Conservation (phyloP, 2,888 invertebrate species). For the Myopa tessellatipennis region DNA sequence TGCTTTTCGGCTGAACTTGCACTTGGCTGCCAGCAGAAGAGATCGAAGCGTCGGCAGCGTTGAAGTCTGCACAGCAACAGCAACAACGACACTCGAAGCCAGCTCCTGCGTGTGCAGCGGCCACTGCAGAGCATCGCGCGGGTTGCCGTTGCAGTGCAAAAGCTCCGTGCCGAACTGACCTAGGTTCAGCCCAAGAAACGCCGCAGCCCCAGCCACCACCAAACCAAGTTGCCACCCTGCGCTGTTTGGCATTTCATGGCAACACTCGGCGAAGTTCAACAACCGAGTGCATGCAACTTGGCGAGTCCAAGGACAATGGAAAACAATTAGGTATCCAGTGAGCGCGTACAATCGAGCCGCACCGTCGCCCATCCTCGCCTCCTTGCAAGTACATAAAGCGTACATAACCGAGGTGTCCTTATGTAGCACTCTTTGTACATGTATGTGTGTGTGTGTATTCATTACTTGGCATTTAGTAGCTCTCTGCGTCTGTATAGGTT, state of each 20-base stretch:
- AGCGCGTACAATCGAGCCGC: too few relatives aligned
- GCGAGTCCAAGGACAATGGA: constrained; percentile 57
- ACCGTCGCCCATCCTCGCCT: background rate
- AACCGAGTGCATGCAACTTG: constrained; percentile 54
- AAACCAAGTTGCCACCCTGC: background rate
- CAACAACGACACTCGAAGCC: background rate
- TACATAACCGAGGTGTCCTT: background rate
- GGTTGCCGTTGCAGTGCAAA: background rate
- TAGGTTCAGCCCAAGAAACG: background rate
- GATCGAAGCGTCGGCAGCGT: constrained; percentile 17
- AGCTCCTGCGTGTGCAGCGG: background rate
- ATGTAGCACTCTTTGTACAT: background rate
- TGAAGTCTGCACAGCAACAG: background rate
- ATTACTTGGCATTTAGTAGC: constrained; percentile 25
- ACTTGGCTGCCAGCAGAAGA: constrained; percentile 33
- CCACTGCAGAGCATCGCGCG: background rate
- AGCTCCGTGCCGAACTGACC: constrained; percentile 17
- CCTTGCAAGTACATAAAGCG: background rate
- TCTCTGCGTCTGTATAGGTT: constrained; percentile 2
- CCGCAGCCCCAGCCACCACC: background rate
- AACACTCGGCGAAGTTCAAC: constrained; percentile 53
- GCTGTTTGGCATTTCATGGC: constrained; percentile 49
- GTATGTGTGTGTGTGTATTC: constrained; percentile 12
- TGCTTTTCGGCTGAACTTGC: constrained; percentile 37
- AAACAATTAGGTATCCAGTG: constrained; percentile 37